Evolutionary conservation across 2,888 invertebrate genomes (phyloP).

Genomic region (Pseudoips prasinana): DNA sequence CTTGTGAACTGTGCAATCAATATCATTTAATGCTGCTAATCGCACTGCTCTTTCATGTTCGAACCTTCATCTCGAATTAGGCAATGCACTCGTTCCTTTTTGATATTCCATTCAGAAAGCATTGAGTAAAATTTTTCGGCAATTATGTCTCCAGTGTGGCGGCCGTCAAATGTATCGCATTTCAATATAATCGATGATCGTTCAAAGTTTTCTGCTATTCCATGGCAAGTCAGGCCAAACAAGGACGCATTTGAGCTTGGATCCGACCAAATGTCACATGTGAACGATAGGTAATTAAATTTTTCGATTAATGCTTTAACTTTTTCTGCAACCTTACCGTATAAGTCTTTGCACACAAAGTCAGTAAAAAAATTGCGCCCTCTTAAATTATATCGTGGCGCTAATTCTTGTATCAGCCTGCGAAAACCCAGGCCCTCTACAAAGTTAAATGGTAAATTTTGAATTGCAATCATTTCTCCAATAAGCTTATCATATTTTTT

Average conservation of each 20-base stretch:
- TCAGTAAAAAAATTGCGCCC: slow-evolving; percentile 28
- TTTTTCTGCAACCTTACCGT: not conserved
- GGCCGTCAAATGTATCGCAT: slow-evolving; percentile 22
- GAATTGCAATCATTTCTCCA: slow-evolving; percentile 34
- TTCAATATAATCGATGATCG: slow-evolving; percentile 22
- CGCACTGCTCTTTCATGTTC: slow-evolving; percentile 29
- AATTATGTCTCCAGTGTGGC: slow-evolving; percentile 32
- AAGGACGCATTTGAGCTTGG: not conserved
- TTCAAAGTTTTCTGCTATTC: slow-evolving; percentile 27
- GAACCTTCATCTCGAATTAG: slow-evolving; percentile 33
- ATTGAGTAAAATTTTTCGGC: slow-evolving; percentile 27
- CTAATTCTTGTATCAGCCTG: slow-evolving; percentile 24
- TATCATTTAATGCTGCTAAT: slow-evolving; percentile 21
- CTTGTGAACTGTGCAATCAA: slow-evolving; percentile 30
- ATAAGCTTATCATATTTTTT: slow-evolving; percentile 25
- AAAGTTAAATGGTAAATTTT: slow-evolving; percentile 34
- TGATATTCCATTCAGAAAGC: slow-evolving; percentile 33
- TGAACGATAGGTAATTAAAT: slow-evolving; percentile 30
- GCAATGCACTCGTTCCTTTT: slow-evolving; percentile 31
- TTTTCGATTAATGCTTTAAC: slow-evolving; percentile 16
- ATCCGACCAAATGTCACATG: slow-evolving; percentile 31
- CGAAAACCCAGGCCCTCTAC: slow-evolving; percentile 34
- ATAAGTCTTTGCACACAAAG: not conserved
- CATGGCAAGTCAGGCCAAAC: slow-evolving; percentile 16
- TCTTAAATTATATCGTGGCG: slow-evolving; percentile 31